Conservation (phyloP, 2,888 invertebrate genomes). For the Drosophila peninsularis region DNA sequence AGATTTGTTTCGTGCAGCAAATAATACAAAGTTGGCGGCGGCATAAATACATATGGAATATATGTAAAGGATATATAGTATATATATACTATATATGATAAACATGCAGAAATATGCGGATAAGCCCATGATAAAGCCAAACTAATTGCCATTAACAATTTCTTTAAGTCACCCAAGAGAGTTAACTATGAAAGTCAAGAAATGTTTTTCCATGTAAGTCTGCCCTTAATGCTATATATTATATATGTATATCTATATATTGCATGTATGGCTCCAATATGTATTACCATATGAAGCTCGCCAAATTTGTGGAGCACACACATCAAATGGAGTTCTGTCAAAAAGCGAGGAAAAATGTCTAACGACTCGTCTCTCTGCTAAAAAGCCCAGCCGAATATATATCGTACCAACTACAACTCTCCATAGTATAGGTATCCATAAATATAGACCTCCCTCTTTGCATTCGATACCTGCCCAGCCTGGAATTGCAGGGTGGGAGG, state of each 20-base stretch:
- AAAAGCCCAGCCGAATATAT: slow-evolving; percentile 57
- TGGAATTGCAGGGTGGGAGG: slow-evolving; percentile 53
- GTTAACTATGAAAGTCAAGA: slow-evolving; percentile 6
- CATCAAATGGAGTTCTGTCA: slow-evolving; percentile 43
- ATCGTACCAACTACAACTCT: slow-evolving; percentile 17
- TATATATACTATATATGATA: slow-evolving; percentile 2
- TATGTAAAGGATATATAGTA: slow-evolving; percentile 8
- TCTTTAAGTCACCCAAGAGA: slow-evolving; percentile 2
- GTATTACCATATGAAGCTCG: slow-evolving; percentile 41
- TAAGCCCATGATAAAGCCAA: slow-evolving; percentile 39
- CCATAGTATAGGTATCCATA: slow-evolving; percentile 13
- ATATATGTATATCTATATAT: slow-evolving; percentile 17
- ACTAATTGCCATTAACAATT: slow-evolving; percentile 41
- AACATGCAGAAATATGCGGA: slow-evolving; percentile 17
- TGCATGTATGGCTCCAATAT: slow-evolving; percentile 57
- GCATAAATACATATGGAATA: slow-evolving; percentile 30
- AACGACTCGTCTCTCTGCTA: slow-evolving; percentile 50
- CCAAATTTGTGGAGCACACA: slow-evolving; percentile 44
- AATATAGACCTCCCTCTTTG: not conserved
- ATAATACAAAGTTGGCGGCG: slow-evolving; percentile 40
- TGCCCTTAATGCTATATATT: slow-evolving; percentile 26
- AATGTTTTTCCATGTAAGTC: slow-evolving; percentile 39
- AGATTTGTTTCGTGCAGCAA: slow-evolving; percentile 55
- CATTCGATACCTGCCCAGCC: slow-evolving; percentile 22
- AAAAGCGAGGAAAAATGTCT: slow-evolving; percentile 43